These are phyloP conservation scores for Rhynchophorus ferrugineus DNA, from an alignment of 1,140 invertebrate species.

Conservation along the genomic window DNA sequence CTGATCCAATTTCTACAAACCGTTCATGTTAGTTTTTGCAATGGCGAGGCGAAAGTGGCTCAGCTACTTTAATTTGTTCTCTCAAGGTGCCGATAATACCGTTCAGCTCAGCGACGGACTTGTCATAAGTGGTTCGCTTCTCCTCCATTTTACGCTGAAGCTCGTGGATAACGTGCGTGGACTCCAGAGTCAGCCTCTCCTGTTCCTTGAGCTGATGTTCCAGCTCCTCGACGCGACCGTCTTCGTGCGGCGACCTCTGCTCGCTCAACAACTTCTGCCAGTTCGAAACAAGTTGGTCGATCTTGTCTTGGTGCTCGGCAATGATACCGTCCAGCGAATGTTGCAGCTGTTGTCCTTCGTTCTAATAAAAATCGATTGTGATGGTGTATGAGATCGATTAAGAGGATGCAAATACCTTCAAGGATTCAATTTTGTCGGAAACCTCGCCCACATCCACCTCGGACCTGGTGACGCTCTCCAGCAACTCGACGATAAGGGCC, in stretches of 20 bases:
- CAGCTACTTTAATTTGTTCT: slow-evolving; percentile 28
- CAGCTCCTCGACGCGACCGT: slow-evolving; percentile 21
- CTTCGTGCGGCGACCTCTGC: slow-evolving; percentile 14
- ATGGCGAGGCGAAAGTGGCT: not conserved
- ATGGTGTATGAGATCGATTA: not conserved
- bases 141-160: slow-evolving; percentile 29
- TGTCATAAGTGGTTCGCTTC: slow-evolving; percentile 22
- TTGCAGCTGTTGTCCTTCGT: slow-evolving; percentile 25
- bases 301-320: slow-evolving; percentile 26
- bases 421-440: slow-evolving; percentile 23
- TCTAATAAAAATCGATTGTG: slow-evolving; percentile 3
- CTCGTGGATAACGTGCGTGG: slow-evolving; percentile 22
- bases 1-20: slow-evolving; percentile 32
- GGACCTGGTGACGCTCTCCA: slow-evolving; percentile 28
- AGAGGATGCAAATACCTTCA: slow-evolving; percentile 13
- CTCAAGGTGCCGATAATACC: slow-evolving; percentile 21
- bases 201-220: slow-evolving; percentile 26
- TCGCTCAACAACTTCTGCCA: slow-evolving; percentile 28
- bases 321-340: slow-evolving; percentile 21
- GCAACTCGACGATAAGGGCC: slow-evolving; percentile 26
- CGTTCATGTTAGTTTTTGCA: not conserved
- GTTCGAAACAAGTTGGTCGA: slow-evolving; percentile 24
- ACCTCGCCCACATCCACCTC: slow-evolving; percentile 22
- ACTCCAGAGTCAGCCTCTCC: slow-evolving; percentile 22
- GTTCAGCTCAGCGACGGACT: slow-evolving; percentile 26